Base-by-base conservation (phyloP, 2,888 invertebrate species). In the Toxonevra muliebris region DNA sequence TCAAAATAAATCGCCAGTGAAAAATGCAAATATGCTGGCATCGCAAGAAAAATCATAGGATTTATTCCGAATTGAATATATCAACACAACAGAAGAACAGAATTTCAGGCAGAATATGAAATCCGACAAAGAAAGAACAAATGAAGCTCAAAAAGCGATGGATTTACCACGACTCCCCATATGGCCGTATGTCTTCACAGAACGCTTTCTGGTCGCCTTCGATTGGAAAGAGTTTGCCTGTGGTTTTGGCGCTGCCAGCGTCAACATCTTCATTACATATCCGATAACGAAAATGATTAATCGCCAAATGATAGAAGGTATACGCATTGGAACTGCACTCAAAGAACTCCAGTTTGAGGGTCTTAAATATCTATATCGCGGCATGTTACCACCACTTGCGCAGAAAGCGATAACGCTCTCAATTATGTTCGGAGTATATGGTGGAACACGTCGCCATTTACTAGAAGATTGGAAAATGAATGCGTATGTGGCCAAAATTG, bases 201-300 rank as follows among this genome's bases (percentile, higher is more conserved):
- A 72, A 40, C 70, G 71, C 11, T 80, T 82, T 68, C 77, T 81
- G 61, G 77, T 76, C 13, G 72, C 83, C 1, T 82, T 86, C 66
- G 89, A 92, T 77, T 90, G 90, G 89, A 90, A 89, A 81, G 97
- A 98, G 86, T 98, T 96, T 86, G 87, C 93, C 1, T 97, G 97
- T 81, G 99, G 99, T 0, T 97, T 95, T 88, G 95, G 95, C 1
- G 93, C 99, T 1, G 98, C 98, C 1, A 81, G 82, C 61, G 80
- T 82, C 60, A 83, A 84, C 69, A 96, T 98, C 74, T 88, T 92
- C 12, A 88, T 96, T 61, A 97, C 97, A 60, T 99, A 95, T 86
- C 98, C 98, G 0, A 88, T 98, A 68, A 96, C 97, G 84, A 99
- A 98, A 87, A 88, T 97, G 65, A 98, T 98, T 86, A 99, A 99